phyloP scores from a whole-genome alignment of 2,113 vertebrate genomes.

The Polypterus senegalus region DNA sequence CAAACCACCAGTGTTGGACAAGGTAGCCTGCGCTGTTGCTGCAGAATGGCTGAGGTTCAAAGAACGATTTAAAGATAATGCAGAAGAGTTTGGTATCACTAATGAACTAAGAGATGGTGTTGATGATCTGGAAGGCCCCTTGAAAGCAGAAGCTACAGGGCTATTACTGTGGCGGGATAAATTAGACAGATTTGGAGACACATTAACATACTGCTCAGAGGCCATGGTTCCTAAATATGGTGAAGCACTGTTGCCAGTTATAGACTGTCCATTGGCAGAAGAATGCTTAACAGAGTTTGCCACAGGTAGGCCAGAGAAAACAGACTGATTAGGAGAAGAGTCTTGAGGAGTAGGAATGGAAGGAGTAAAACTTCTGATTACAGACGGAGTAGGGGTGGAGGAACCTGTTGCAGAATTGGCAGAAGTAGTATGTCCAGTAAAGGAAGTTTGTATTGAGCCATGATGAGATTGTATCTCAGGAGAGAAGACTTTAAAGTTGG shows the following conservation, averaged over 20 bases:
- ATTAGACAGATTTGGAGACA: conserved; percentile 39
- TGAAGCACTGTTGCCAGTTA: conserved; percentile 32
- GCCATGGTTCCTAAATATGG: conserved; percentile 24
- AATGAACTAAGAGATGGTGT: conserved; percentile 60
- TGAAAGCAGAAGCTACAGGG: conserved; percentile 80
- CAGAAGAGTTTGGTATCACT: conserved; percentile 47
- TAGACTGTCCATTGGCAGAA: conserved; percentile 26
- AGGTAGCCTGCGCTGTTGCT: conserved; percentile 60
- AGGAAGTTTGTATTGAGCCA: conserved; percentile 15
- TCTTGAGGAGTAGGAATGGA: conserved; percentile 46
- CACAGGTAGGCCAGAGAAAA: conserved; percentile 48
- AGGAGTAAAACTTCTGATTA: conserved; percentile 69
- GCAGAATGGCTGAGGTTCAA: conserved; percentile 56
- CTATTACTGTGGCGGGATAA: conserved; percentile 60
- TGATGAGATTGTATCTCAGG: conserved; percentile 39
- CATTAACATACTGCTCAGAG: conserved; percentile 34
- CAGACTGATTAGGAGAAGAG: conserved; percentile 51
- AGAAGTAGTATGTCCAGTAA: conserved; percentile 51
- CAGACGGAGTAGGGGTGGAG: conserved; percentile 41
- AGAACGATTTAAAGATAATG: conserved; percentile 46
- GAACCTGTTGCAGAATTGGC: conserved; percentile 47
- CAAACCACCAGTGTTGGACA: conserved; percentile 45
- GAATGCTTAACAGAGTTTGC: conserved; percentile 22
- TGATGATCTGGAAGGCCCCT: conserved; percentile 64
- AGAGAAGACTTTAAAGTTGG: conserved; percentile 64